phyloP scores from a whole-genome alignment of 2,888 invertebrate genomes.

The Plebejus melissa region DNA sequence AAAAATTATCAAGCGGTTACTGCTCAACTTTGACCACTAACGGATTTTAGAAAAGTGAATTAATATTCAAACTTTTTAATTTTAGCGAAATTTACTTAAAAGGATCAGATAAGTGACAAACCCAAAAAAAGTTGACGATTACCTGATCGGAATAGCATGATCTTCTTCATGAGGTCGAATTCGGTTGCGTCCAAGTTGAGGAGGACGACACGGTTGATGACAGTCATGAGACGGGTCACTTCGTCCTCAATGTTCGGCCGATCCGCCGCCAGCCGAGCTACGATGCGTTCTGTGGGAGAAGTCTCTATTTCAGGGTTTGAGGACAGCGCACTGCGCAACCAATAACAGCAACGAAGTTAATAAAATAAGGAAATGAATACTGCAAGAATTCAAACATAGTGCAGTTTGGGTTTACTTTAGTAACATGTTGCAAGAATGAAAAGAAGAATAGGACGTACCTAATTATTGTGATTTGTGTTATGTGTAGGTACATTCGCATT shows the following conservation, averaged over 20 bases:
- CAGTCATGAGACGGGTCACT: conserved; percentile 74
- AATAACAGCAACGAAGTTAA: too few species aligned
- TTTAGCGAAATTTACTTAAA: neutral
- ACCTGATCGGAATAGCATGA: conserved; percentile 91
- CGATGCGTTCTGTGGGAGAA: conserved; percentile 63
- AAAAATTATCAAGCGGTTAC: neutral
- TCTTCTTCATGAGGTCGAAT: conserved; percentile 90
- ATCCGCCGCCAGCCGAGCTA: conserved; percentile 60
- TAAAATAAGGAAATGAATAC: too few species aligned
- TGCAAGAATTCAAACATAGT: too few species aligned
- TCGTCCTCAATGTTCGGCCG: conserved; percentile 74
- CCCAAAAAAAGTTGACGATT: neutral
- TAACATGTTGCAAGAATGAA: too few species aligned
- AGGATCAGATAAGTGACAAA: neutral
- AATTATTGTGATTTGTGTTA: too few species aligned
- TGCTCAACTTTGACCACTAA: neutral
- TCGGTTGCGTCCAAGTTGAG: conserved; percentile 89
- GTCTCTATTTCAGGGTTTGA: neutral
- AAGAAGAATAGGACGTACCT: too few species aligned
- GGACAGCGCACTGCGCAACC: too few species aligned
- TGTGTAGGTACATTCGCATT: too few species aligned
- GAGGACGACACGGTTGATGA: conserved; percentile 82
- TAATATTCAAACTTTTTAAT: neutral
- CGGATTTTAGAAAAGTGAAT: neutral
- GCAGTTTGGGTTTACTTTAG: too few species aligned